A percentile compares a stretch with the other conserved stretches of the same genome.
Conservation (phyloP, 2,888 invertebrate species). For the Lochmaea capreae region DNA sequence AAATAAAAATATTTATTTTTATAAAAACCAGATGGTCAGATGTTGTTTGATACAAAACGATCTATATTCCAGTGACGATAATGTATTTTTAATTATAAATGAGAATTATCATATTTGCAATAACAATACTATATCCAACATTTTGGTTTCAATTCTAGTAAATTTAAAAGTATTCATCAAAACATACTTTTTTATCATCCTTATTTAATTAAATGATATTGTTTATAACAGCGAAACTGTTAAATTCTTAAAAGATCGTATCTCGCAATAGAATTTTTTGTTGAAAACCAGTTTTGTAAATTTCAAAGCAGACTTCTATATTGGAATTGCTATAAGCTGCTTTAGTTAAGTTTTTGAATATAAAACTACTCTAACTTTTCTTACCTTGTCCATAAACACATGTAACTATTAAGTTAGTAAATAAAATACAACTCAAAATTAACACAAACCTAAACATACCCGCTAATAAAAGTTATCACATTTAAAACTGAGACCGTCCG, state of each 20-base stretch:
- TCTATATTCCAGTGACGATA: background rate
- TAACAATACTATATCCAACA: background rate
- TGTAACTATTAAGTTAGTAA: background rate
- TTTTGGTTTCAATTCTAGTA: background rate
- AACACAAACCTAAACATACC: conserved; percentile 21
- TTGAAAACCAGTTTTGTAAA: background rate
- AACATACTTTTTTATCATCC: too few species aligned
- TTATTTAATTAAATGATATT: too few species aligned
- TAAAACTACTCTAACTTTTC: background rate
- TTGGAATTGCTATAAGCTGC: background rate
- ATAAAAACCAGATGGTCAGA: background rate
- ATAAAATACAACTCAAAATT: conserved; percentile 13
- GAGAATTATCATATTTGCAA: background rate
- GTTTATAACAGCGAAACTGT: too few species aligned
- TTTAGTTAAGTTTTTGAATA: background rate
- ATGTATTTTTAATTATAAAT: background rate
- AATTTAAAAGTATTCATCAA: too few species aligned
- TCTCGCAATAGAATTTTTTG: background rate
- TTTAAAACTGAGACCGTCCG: conserved; percentile 19
- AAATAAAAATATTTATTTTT: too few species aligned
- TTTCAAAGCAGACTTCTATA: background rate
- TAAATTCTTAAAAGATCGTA: too few species aligned
- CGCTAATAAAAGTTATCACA: conserved; percentile 21
- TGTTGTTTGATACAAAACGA: background rate
- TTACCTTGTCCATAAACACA: conserved; percentile 17